Evolutionary conservation across 1,140 invertebrate species (phyloP).

Genomic region (Pseudomyrmex pallidus): DNA sequence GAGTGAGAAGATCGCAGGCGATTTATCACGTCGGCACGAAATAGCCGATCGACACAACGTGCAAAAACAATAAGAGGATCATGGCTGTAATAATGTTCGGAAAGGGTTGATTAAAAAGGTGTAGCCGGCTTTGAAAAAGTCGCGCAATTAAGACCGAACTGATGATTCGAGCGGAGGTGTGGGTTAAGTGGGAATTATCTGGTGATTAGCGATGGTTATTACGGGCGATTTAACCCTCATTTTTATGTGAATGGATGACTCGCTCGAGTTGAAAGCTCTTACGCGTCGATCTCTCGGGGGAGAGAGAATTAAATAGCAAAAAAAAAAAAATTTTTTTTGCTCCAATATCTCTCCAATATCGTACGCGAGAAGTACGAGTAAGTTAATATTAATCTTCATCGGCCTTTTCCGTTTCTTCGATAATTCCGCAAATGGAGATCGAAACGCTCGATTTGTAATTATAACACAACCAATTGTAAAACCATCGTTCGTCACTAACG

Average conservation of each 20-base stretch:
- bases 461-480: no score
- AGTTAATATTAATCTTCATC: neutral
- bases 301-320: neutral
- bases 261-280: slow-evolving; percentile 56
- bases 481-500: no score
- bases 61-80: slow-evolving; percentile 37
- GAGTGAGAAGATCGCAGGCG: neutral
- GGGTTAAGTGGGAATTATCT: slow-evolving; percentile 52
- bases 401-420: no score
- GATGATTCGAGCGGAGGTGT: slow-evolving; percentile 33
- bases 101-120: slow-evolving; percentile 37
- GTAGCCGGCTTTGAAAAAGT: slow-evolving; percentile 1
- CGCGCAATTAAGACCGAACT: slow-evolving; percentile 42
- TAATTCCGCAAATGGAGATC: neutral
- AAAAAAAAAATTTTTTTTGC: neutral
- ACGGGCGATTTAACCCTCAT: slow-evolving; percentile 39
- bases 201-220: slow-evolving; percentile 52
- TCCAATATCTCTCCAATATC: neutral
- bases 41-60: slow-evolving; percentile 11
- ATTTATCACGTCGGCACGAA: slow-evolving; percentile 35
- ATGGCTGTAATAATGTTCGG: slow-evolving; percentile 26
- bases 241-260: slow-evolving; percentile 47
- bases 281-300: neutral
- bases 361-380: neutral
- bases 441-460: neutral